Conservation (phyloP, 1,140 invertebrate genomes). For the Diorhabda sublineata region DNA sequence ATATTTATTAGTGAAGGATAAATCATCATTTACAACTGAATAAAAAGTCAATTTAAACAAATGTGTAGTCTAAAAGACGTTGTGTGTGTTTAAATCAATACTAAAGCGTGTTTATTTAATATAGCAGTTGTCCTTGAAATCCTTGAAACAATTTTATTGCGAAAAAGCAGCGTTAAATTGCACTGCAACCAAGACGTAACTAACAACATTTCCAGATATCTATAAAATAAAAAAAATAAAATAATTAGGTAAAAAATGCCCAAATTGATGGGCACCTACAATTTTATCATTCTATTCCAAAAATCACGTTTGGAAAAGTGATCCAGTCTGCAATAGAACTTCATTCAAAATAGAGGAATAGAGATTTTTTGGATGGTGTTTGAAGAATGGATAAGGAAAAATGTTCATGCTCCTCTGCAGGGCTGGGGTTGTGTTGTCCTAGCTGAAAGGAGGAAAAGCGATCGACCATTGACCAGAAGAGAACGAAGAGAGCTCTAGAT, state of each 20-base stretch:
- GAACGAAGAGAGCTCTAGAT: no score
- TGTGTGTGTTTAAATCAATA: no score
- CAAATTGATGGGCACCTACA: background rate
- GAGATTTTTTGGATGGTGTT: background rate
- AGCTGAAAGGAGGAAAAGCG: no score
- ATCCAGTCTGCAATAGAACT: background rate
- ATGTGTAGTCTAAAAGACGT: no score
- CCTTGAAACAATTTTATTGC: background rate
- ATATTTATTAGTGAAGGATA: no score
- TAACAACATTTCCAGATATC: slow-evolving; percentile 39
- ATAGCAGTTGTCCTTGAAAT: background rate
- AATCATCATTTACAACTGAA: no score
- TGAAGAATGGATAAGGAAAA: no score
- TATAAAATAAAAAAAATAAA: slow-evolving; percentile 18
- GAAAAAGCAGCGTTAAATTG: slow-evolving; percentile 34
- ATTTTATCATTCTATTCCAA: background rate
- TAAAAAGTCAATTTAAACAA: no score
- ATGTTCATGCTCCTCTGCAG: no score
- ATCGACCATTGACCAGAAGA: no score
- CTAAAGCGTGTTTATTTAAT: no score
- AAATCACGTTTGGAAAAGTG: background rate
- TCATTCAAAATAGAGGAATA: background rate
- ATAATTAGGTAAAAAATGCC: background rate
- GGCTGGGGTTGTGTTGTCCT: no score
- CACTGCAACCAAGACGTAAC: slow-evolving; percentile 39